These are phyloP conservation scores for Drosophila quadrilineata DNA, from an alignment of 1,140 invertebrate genomes.

Conservation along the genomic window DNA sequence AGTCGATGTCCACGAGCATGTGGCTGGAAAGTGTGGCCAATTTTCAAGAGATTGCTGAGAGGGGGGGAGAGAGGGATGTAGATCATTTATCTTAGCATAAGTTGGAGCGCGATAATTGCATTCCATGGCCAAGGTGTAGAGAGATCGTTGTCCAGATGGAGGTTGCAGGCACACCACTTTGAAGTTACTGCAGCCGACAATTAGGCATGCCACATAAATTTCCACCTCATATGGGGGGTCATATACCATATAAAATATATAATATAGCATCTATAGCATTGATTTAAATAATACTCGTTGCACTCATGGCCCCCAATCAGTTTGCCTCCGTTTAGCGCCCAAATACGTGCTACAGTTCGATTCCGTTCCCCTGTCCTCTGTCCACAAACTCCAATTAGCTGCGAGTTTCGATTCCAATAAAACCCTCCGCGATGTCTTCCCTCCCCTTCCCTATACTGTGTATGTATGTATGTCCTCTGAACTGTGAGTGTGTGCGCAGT, in stretches of 20 bases:
- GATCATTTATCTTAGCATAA: conserved; percentile 75
- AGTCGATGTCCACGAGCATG: too few relatives aligned
- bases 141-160: neutral
- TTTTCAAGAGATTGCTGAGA: conserved; percentile 29
- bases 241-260: too few relatives aligned
- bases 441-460: neutral
- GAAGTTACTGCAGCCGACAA: conserved; percentile 63
- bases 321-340: conserved; percentile 1
- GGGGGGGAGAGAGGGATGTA: conserved; percentile 24
- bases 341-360: conserved; percentile 13
- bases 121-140: conserved; percentile 37
- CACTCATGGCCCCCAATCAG: neutral
- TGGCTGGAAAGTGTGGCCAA: conserved; percentile 68
- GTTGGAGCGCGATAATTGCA: conserved; percentile 76
- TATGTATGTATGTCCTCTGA: too few relatives aligned
- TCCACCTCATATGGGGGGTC: conserved; percentile 60
- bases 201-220: conserved; percentile 79
- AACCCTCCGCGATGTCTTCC: neutral
- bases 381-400: conserved; percentile 35
- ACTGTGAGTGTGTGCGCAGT: too few relatives aligned
- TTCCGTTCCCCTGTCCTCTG: too few relatives aligned
- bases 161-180: conserved; percentile 51
- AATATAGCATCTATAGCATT: conserved; percentile 47
- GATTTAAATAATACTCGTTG: conserved; percentile 79
- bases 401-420: conserved; percentile 14